These are phyloP conservation scores for Olivierus martensii DNA, from an alignment of 1,140 invertebrate species.

Conservation along the genomic window DNA sequence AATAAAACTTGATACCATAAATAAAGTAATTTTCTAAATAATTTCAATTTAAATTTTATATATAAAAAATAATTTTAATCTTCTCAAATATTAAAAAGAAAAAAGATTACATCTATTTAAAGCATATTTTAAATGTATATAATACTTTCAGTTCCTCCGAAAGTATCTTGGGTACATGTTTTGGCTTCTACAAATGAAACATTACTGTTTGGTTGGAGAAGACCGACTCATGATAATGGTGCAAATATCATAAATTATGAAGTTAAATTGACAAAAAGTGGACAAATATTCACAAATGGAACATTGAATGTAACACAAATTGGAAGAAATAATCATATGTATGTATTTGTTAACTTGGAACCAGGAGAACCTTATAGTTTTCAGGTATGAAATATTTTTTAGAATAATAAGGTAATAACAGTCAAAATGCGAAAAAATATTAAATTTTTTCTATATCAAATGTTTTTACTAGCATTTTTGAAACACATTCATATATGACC, in stretches of 20 bases:
- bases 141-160: slow-evolving; percentile 17
- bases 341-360: slow-evolving; percentile 14
- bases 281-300: slow-evolving; percentile 11
- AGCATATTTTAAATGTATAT: not conserved
- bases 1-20: too few species aligned
- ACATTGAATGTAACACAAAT: slow-evolving; percentile 8
- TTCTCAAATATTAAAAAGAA: not conserved
- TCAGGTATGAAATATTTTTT: slow-evolving; percentile 8
- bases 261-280: slow-evolving; percentile 15
- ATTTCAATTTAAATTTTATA: too few species aligned
- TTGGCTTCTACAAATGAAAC: slow-evolving; percentile 19
- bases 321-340: slow-evolving; percentile 18
- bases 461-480: too few species aligned
- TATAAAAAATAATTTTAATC: too few species aligned
- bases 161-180: slow-evolving; percentile 19
- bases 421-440: not conserved
- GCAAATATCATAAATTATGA: slow-evolving; percentile 18
- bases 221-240: slow-evolving; percentile 18
- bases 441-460: too few species aligned
- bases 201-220: slow-evolving; percentile 18
- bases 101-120: too few species aligned
- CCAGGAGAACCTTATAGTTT: slow-evolving; percentile 18
- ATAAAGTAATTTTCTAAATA: too few species aligned
- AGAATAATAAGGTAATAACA: too few species aligned
- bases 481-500: too few species aligned